Conservation (phyloP, 2,888 invertebrate genomes). For the Plagiodera versicolora region DNA sequence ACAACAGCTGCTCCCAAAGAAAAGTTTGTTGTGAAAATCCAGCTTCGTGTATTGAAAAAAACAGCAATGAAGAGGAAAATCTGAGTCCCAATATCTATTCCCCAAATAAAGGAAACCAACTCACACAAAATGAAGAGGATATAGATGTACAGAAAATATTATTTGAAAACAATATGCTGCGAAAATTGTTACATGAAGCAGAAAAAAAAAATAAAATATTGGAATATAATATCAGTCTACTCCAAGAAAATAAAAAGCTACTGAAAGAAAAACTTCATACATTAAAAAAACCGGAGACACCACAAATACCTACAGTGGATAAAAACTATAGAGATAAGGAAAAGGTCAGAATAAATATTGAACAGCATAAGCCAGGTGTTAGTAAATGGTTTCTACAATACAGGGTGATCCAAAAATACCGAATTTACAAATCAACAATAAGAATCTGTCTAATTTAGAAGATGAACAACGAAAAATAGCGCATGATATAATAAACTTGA, state of each 20-base stretch:
- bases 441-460: conserved; percentile 1
- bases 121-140: conserved; percentile 1
- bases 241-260: conserved; percentile 5
- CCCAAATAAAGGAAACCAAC: neutral
- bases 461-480: neutral
- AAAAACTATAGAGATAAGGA: conserved; percentile 1
- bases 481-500: neutral
- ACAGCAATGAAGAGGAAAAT: neutral
- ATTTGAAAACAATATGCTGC: conserved; percentile 4
- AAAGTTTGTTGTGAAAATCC: neutral
- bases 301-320: conserved; percentile 3
- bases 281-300: conserved; percentile 7
- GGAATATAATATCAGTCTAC: conserved; percentile 1
- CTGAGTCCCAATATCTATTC: neutral
- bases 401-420: neutral
- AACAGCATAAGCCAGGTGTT: neutral
- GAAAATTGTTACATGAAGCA: conserved; percentile 5
- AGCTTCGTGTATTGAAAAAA: neutral
- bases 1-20: too few species aligned
- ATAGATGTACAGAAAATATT: conserved; percentile 8
- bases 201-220: neutral
- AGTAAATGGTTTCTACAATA: neutral
- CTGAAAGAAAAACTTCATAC: neutral
- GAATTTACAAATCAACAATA: neutral
- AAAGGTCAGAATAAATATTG: conserved; percentile 3